These are phyloP conservation scores for Ischnus inquisitorius DNA, from an alignment of 2,888 invertebrate species.

Conservation along the genomic window DNA sequence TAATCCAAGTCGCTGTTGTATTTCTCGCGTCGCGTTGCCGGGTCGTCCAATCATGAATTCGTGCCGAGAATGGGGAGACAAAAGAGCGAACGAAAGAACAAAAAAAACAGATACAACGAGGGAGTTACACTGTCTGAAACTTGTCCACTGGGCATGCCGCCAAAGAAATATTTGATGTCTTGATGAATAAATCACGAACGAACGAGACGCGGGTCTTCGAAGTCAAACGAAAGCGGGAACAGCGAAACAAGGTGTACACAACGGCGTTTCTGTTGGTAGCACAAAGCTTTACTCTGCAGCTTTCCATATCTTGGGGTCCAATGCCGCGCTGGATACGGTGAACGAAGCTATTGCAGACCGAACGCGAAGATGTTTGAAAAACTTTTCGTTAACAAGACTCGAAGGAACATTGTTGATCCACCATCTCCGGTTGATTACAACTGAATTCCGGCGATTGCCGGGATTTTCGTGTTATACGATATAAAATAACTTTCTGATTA, in stretches of 20 bases:
- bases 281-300: neutral
- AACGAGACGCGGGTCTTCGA: neutral
- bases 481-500: no score
- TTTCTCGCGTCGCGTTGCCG: neutral
- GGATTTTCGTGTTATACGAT: no score
- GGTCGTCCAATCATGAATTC: slow-evolving; percentile 43
- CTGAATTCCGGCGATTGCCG: no score
- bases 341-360: neutral
- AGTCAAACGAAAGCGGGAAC: slow-evolving; percentile 6
- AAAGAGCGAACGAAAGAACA: neutral
- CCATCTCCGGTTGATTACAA: neutral
- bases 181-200: slow-evolving; percentile 39
- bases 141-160: slow-evolving; percentile 19
- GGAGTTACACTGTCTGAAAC: slow-evolving; percentile 19
- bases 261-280: slow-evolving; percentile 1
- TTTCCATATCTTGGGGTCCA: neutral
- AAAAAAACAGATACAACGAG: slow-evolving; percentile 26
- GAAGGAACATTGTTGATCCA: neutral
- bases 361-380: neutral
- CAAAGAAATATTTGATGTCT: slow-evolving; percentile 39
- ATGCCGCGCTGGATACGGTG: neutral
- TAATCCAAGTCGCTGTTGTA: neutral
- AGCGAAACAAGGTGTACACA: slow-evolving; percentile 10
- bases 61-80: slow-evolving; percentile 12
- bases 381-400: neutral